phyloP scores from a whole-genome alignment of 35 echinoderm and acorn worm genomes.

The Strongylocentrotus purpuratus region DNA sequence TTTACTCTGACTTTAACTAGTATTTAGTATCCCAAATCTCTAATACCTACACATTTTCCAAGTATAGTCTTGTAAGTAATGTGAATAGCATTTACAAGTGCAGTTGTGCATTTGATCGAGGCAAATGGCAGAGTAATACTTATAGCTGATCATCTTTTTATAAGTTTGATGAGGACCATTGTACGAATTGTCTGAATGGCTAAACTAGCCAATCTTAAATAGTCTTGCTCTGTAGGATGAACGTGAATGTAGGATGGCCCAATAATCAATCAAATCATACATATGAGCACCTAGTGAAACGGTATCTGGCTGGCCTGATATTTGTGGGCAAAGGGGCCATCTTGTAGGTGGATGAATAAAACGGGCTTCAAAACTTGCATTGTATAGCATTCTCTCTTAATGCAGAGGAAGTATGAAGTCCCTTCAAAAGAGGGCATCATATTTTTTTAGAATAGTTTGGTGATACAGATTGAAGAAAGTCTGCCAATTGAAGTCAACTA shows the following conservation, averaged over 20 bases:
- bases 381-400: neutral
- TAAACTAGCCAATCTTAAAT: neutral
- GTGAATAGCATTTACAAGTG: neutral
- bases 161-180: no score
- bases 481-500: neutral
- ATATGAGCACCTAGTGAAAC: neutral
- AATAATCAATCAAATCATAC: slow-evolving; percentile 19
- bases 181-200: no score
- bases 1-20: neutral
- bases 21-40: neutral
- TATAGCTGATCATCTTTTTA: no score
- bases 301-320: neutral
- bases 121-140: no score
- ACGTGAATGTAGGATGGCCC: neutral
- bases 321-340: neutral
- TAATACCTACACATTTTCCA: neutral
- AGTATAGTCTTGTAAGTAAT: neutral
- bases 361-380: neutral
- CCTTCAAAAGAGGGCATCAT: neutral
- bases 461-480: neutral
- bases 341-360: neutral
- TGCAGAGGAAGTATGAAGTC: neutral
- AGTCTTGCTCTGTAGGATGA: neutral
- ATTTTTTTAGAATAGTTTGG: neutral
- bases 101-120: no score